Percentiles rank a stretch among this genome's conserved stretches.
phyloP scores from a whole-genome alignment of 2,797 vertebrate species.

The Pristis pectinata region DNA sequence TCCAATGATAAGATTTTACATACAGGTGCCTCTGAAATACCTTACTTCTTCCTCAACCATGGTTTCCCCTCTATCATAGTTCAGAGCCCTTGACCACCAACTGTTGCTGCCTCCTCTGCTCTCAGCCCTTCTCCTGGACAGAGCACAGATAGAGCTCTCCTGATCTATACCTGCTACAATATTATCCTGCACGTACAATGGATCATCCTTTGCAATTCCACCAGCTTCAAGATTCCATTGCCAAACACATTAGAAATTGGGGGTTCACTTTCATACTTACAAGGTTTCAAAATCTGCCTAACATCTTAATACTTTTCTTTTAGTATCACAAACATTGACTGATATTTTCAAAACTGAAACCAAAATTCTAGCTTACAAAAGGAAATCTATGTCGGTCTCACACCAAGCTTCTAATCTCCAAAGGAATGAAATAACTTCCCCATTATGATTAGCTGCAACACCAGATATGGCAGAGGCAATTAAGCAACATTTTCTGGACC shows the following conservation, averaged over 20 bases:
- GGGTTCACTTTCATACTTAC: not conserved
- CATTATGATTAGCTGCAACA: not conserved
- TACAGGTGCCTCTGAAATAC: too few species aligned
- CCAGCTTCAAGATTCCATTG: too few species aligned
- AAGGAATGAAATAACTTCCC: not conserved
- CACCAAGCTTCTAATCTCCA: not conserved
- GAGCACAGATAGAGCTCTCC: too few species aligned
- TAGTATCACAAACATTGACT: not conserved
- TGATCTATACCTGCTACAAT: too few species aligned
- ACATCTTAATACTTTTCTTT: not conserved
- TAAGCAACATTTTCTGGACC: not conserved
- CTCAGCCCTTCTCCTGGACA: too few species aligned
- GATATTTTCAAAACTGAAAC: not conserved
- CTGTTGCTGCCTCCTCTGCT: too few species aligned
- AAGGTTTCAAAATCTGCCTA: not conserved
- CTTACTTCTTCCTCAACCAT: too few species aligned
- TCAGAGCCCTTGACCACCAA: too few species aligned
- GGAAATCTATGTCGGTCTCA: not conserved
- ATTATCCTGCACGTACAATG: too few species aligned
- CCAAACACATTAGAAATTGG: not conserved
- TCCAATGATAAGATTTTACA: too few species aligned
- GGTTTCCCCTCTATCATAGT: too few species aligned
- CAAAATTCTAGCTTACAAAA: not conserved
- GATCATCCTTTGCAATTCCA: too few species aligned
- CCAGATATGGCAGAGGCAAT: not conserved